Base-by-base conservation (phyloP, 2,888 invertebrate genomes). In the Gasteruption jaculator region DNA sequence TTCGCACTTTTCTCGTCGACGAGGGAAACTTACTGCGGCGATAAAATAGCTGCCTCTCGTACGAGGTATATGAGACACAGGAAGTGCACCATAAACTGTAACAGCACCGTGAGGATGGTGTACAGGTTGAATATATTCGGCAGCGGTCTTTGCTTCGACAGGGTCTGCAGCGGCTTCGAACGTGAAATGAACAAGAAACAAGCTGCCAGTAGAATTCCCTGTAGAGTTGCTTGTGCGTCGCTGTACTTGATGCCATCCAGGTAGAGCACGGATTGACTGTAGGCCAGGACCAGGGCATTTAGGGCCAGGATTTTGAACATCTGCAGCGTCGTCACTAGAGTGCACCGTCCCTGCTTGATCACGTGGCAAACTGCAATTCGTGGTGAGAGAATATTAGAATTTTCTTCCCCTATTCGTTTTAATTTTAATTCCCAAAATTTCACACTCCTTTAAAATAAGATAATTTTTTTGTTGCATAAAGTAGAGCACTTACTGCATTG, bases 261-360 rank as follows among this genome's bases (percentile, higher is more conserved):
- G 69, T 99, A 99, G 15, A 99, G 77, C 18, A 99, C 97, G 3
- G 96, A 96, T 73, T 99, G 96, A 61, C 95, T 93, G 76, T 99
- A 99, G 1, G 99, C 99, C 52, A 96, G 78, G 52, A 99, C 91
- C 3, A 99, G 79, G 0, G 99, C 99, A 71, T 99, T 99, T 39
- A 99, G 74, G 0, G 99, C 99, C 41, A 99, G 76, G 58, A 99
- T 99, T 77, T 99, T 99, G 75, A 99, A 99, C 99, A 99, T 99
- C 73, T 99, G 99, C 45, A 99, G 76, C 0, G 99, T 99, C 1
- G 99, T 99, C 14, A 99, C 99, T 45, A 99, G 75, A 0, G 99
- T 99, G 71, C 99, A 99, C 15, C 99, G 84, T 1, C 99, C 99
- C 76, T 99, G 99, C 70, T 99, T 99, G 63, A 99, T 96, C 49